Evolutionary conservation across 2,888 invertebrate species (phyloP).

Genomic region (Cheilosia impressa): DNA sequence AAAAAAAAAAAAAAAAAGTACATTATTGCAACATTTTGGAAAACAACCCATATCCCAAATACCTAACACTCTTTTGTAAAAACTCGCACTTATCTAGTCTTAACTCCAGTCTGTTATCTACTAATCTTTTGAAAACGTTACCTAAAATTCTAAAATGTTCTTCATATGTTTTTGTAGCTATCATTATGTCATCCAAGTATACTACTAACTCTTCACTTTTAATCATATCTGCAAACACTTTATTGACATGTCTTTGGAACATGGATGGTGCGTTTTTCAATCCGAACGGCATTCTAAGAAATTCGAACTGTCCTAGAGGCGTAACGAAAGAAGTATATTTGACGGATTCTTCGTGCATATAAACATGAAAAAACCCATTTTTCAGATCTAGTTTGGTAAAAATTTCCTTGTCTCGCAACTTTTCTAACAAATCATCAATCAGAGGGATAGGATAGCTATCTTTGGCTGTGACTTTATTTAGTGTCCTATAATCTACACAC

Average conservation of each 20-base stretch:
- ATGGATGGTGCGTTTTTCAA: background rate
- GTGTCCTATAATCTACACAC: slow-evolving; percentile 56
- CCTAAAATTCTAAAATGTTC: background rate
- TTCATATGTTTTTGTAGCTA: background rate
- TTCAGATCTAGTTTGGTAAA: slow-evolving; percentile 20
- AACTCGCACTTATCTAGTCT: too few species aligned
- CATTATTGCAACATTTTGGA: too few species aligned
- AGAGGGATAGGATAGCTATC: slow-evolving; percentile 66
- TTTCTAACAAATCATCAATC: slow-evolving; percentile 62
- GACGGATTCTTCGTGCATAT: background rate
- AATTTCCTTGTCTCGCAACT: slow-evolving; percentile 58
- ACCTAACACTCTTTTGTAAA: too few species aligned
- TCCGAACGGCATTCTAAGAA: slow-evolving; percentile 61
- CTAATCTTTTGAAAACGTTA: background rate
- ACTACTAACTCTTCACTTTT: background rate
- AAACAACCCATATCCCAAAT: background rate
- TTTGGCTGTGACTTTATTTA: slow-evolving; percentile 55
- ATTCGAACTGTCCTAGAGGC: slow-evolving; percentile 36
- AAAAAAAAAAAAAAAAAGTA: too few species aligned
- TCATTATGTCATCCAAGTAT: background rate
- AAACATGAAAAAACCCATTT: slow-evolving; percentile 28
- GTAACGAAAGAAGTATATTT: slow-evolving; percentile 1
- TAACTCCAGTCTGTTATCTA: background rate
- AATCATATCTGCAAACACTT: slow-evolving; percentile 7
- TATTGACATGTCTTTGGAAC: background rate